A percentile compares a stretch with the other conserved stretches of the same genome.
phyloP scores from a whole-genome alignment of 2,113 vertebrate species.

The Alectura lathami region DNA sequence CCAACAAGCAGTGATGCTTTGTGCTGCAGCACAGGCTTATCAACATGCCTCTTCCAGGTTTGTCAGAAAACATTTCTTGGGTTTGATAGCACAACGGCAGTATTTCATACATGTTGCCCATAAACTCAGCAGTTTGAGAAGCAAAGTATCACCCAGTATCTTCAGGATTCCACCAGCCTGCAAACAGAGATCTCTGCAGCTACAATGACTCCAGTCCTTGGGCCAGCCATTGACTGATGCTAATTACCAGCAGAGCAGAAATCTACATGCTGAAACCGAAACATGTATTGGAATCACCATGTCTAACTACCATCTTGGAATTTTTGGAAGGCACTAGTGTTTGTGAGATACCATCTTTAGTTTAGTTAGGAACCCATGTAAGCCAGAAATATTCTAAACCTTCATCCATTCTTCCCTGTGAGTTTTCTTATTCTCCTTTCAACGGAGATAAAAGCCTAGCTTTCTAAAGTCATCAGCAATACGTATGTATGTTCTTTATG shows the following conservation, averaged over 20 bases:
- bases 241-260: not conserved
- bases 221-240: not conserved
- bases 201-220: not conserved
- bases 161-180: not conserved
- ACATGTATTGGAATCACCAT: not conserved
- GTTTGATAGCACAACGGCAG: not conserved
- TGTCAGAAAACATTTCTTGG: not conserved
- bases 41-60: not conserved
- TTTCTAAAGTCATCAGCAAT: not conserved
- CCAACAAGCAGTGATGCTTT: not conserved
- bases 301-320: not conserved
- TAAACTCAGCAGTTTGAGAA: not conserved
- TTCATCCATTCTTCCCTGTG: not conserved
- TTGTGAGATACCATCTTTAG: not conserved
- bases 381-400: not conserved
- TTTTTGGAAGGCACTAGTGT: not conserved
- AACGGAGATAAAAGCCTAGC: not conserved
- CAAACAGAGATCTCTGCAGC: not conserved
- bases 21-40: not conserved
- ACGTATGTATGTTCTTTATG: rapidly evolving
- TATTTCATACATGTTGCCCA: not conserved
- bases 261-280: not conserved
- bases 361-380: not conserved
- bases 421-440: not conserved
- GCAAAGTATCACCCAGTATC: not conserved